phyloP scores from a whole-genome alignment of 2,888 invertebrate species.

The Hypomecis punctinalis region DNA sequence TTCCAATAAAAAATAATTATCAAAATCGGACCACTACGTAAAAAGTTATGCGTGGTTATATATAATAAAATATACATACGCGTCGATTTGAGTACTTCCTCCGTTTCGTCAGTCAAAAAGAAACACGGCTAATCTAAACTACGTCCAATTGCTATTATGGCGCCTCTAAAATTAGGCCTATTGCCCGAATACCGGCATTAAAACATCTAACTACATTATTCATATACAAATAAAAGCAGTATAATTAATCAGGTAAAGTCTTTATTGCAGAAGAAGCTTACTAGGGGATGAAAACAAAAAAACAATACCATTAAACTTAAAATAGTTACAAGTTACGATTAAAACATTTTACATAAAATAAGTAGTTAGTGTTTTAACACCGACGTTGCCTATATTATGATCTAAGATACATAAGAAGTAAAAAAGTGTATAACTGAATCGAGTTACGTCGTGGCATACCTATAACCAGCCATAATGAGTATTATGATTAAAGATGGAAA shows the following conservation, averaged over 20 bases:
- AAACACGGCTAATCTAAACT: no score
- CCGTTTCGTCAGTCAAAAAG: no score
- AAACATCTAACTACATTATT: conserved; percentile 54
- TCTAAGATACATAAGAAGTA: not conserved
- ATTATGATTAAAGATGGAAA: no score
- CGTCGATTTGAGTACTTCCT: no score
- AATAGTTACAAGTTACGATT: conserved; percentile 40
- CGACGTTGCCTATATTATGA: conserved; percentile 62
- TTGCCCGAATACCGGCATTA: conserved; percentile 74
- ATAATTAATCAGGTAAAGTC: conserved; percentile 39
- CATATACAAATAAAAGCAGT: conserved; percentile 45
- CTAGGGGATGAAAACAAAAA: conserved; percentile 52
- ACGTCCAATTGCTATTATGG: no score
- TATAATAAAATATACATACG: no score
- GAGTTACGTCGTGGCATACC: no score
- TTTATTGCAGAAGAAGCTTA: conserved; percentile 45
- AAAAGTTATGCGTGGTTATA: no score
- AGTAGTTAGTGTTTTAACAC: conserved; percentile 70
- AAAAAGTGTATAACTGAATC: no score
- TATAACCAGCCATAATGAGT: no score
- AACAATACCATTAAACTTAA: conserved; percentile 42
- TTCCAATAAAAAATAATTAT: no score
- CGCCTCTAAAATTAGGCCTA: not conserved
- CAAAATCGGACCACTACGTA: no score
- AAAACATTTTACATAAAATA: conserved; percentile 37